These are phyloP conservation scores for Corythoichthys haematopterus DNA, from an alignment of 2,113 vertebrate genomes.

Conservation along the genomic window DNA sequence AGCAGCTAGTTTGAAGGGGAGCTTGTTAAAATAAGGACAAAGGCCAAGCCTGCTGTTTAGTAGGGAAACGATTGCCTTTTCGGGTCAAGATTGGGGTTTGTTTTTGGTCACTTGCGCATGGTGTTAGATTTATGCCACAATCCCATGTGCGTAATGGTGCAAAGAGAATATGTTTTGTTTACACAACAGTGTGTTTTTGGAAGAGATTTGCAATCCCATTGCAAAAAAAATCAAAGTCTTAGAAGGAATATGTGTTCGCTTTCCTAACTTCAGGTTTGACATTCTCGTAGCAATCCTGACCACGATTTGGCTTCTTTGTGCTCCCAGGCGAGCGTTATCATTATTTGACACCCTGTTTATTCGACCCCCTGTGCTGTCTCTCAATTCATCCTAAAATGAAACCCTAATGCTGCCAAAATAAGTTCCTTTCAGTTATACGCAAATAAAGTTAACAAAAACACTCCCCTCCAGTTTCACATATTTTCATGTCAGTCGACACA, in stretches of 20 bases:
- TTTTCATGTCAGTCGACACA: background rate
- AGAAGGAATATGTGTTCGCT: conserved; percentile 22
- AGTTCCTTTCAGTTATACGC: conserved; percentile 1
- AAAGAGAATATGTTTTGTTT: no score
- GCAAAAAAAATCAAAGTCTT: background rate
- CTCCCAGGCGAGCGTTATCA: conserved; percentile 48
- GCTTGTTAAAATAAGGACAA: conserved; percentile 12
- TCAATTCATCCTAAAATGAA: conserved; percentile 18
- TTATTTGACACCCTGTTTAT: conserved; percentile 13
- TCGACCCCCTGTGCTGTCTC: conserved; percentile 1
- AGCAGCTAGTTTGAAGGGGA: background rate
- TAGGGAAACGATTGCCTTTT: conserved; percentile 4
- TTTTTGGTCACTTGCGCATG: background rate
- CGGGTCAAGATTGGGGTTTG: conserved; percentile 6
- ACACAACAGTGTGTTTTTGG: no score
- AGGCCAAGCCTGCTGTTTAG: conserved; percentile 5
- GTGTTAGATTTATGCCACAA: background rate
- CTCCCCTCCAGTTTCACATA: conserved; percentile 3
- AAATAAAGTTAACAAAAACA: conserved; percentile 2
- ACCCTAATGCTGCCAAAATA: background rate
- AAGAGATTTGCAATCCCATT: background rate
- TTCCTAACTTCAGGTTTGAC: conserved; percentile 53
- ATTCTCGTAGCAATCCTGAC: conserved; percentile 43
- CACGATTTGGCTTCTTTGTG: conserved; percentile 37
- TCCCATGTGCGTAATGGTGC: no score